Evolutionary conservation across 2,113 vertebrate genomes (phyloP).

Genomic region (Heterochromis multidens): DNA sequence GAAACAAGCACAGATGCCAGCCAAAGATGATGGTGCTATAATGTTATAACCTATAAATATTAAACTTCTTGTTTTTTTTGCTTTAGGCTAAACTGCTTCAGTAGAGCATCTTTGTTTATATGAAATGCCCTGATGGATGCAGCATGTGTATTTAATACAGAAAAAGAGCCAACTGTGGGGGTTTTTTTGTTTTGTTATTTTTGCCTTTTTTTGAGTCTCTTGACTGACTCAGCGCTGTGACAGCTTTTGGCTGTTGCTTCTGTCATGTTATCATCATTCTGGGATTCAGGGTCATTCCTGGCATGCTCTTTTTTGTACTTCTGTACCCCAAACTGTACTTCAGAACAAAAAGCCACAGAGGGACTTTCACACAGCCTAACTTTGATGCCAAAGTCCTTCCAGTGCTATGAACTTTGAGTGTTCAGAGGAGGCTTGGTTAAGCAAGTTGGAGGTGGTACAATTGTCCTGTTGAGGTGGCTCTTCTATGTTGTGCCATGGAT

Average conservation of each 20-base stretch:
- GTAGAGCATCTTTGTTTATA: background rate
- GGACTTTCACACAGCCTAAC: background rate
- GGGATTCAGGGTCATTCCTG: conserved; percentile 15
- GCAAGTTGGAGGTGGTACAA: too few species aligned
- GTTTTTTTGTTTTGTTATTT: background rate
- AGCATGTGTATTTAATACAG: background rate
- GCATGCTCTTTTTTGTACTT: background rate
- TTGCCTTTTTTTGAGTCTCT: background rate
- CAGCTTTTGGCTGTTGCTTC: background rate
- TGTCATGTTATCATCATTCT: background rate
- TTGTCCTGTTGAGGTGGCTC: too few species aligned
- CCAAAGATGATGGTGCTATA: background rate
- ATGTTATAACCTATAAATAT: background rate
- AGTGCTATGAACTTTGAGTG: background rate
- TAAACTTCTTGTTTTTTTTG: background rate
- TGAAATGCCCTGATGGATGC: background rate
- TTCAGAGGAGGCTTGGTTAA: background rate
- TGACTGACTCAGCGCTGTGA: background rate
- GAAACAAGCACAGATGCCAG: background rate
- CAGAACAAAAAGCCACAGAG: background rate
- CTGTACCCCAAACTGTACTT: background rate
- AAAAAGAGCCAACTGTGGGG: background rate
- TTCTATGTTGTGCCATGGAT: too few species aligned
- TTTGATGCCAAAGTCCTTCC: background rate
- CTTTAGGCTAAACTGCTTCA: background rate